phyloP scores from a whole-genome alignment of 2,113 vertebrate genomes.

The Callionymus lyra region DNA sequence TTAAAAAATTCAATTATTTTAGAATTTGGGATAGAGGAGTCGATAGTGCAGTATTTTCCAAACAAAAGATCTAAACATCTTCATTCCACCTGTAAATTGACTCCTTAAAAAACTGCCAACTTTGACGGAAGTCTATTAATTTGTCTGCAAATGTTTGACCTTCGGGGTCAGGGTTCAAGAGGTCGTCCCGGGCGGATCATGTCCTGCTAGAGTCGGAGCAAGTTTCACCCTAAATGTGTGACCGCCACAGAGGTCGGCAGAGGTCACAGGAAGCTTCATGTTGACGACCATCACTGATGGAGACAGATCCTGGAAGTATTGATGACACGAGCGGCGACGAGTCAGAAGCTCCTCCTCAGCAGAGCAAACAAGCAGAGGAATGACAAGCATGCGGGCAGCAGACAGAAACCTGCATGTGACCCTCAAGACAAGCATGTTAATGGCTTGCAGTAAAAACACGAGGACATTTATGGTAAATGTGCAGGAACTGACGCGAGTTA shows the following conservation, averaged over 20 bases:
- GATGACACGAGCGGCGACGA: no score
- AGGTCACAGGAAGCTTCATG: no score
- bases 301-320: constrained; percentile 4
- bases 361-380: constrained; percentile 29
- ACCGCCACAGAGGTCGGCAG: background rate
- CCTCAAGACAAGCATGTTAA: constrained; percentile 7
- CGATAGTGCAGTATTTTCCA: no score
- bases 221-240: constrained; percentile 5
- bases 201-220: constrained; percentile 1
- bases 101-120: constrained; percentile 14
- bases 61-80: no score
- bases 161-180: constrained; percentile 22
- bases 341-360: constrained; percentile 18
- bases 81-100: no score
- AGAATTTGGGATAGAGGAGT: no score
- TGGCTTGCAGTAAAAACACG: constrained; percentile 2
- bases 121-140: constrained; percentile 17
- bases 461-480: background rate
- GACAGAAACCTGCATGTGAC: constrained; percentile 24
- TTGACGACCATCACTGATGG: no score
- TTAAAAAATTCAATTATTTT: no score
- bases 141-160: constrained; percentile 27
- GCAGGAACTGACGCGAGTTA: no score
- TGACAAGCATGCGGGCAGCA: constrained; percentile 23
- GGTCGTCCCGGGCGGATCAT: background rate